These are phyloP conservation scores for Carabus problematicus DNA, from an alignment of 2,888 invertebrate species.

Conservation along the genomic window DNA sequence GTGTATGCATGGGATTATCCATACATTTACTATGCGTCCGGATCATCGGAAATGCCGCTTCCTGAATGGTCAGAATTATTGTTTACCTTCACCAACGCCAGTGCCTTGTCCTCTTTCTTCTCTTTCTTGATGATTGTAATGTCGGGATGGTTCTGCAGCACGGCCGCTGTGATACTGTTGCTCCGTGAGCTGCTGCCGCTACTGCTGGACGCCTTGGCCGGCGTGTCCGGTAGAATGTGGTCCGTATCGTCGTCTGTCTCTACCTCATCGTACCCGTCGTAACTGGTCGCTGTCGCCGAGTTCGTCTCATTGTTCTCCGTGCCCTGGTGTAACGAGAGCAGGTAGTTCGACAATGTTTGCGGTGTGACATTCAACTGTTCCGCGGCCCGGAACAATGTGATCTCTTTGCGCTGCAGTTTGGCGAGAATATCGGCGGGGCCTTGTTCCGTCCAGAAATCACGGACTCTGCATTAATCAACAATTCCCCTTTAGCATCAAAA, in stretches of 20 bases:
- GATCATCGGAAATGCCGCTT: conserved; percentile 32
- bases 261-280: conserved; percentile 58
- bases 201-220: conserved; percentile 49
- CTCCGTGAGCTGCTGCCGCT: conserved; percentile 47
- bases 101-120: conserved; percentile 57
- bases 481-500: not conserved
- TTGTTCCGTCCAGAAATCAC: conserved; percentile 82
- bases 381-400: conserved; percentile 75
- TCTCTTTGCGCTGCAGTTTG: conserved; percentile 74
- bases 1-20: conserved; percentile 37
- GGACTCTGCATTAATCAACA: conserved; percentile 59
- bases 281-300: conserved; percentile 57
- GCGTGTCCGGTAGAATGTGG: conserved; percentile 60
- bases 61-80: conserved; percentile 61
- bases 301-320: conserved; percentile 60
- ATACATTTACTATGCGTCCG: conserved; percentile 34
- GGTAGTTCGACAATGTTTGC: conserved; percentile 75
- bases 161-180: conserved; percentile 55
- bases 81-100: conserved; percentile 58
- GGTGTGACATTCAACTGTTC: conserved; percentile 79
- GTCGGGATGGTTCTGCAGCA: conserved; percentile 65
- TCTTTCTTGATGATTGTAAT: conserved; percentile 69
- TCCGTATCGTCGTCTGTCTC: conserved; percentile 60
- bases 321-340: conserved; percentile 65
- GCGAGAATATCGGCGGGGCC: conserved; percentile 77